A percentile compares a stretch with the other conserved stretches of the same genome.
These are phyloP conservation scores for Acropora yongei DNA, from an alignment of 64 coral and sea anemone species.

Conservation along the genomic window DNA sequence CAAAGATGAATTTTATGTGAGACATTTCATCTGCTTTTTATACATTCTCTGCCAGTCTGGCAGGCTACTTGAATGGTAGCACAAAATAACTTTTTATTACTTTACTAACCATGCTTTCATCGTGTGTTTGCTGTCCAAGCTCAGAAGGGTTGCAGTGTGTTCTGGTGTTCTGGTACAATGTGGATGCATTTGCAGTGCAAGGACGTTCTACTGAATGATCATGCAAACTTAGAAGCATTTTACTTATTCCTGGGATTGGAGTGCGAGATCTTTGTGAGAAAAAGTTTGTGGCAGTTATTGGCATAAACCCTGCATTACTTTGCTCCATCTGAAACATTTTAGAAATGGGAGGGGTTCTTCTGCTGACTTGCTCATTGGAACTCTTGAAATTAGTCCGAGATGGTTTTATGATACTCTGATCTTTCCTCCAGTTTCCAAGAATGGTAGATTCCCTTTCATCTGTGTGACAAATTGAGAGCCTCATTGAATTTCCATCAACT, in stretches of 20 bases:
- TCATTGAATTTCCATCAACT: too few relatives aligned
- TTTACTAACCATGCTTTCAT: slow-evolving; percentile 50
- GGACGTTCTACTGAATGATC: slow-evolving; percentile 13
- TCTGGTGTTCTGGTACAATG: slow-evolving; percentile 43
- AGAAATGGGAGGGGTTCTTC: too few relatives aligned
- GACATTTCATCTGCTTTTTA: too few relatives aligned
- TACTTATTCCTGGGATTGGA: slow-evolving; percentile 29
- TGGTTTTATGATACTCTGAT: background rate
- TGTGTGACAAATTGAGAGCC: background rate
- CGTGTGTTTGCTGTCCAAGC: slow-evolving; percentile 47
- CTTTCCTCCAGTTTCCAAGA: background rate
- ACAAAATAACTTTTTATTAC: background rate
- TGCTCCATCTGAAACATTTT: background rate
- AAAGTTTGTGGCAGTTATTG: background rate
- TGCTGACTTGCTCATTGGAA: background rate
- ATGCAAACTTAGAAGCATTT: slow-evolving; percentile 38
- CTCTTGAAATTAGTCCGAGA: background rate
- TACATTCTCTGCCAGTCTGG: background rate
- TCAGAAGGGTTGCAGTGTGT: slow-evolving; percentile 68
- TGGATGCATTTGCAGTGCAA: slow-evolving; percentile 49
- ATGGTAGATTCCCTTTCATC: background rate
- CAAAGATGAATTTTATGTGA: background rate
- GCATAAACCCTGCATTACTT: background rate
- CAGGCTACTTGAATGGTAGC: background rate
- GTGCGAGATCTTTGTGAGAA: background rate